Evolutionary conservation across 2,113 vertebrate genomes (phyloP).

Genomic region (Myiagra hebetior): DNA sequence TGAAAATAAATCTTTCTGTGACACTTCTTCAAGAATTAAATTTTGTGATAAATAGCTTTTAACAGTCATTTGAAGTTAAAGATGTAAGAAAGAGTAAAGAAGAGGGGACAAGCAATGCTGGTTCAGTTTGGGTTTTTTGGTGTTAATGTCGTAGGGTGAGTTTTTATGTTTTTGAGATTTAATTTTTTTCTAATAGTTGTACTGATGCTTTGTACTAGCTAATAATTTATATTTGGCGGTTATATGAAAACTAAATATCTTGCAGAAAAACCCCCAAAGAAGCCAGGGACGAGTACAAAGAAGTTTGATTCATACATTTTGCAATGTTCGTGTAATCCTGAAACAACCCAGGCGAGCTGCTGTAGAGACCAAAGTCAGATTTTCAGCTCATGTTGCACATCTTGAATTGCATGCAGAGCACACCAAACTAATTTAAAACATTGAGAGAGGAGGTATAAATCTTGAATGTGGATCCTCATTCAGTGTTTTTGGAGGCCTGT

Average conservation of each 20-base stretch:
- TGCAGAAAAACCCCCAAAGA: background rate
- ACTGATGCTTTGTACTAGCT: background rate
- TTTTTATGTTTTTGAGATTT: background rate
- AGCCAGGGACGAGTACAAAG: background rate
- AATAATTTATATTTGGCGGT: background rate
- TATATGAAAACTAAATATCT: background rate
- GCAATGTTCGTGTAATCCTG: background rate
- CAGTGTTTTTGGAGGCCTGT: background rate
- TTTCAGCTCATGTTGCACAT: background rate
- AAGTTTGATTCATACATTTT: background rate
- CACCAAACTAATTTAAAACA: background rate
- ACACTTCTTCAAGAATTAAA: background rate
- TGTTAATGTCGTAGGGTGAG: background rate
- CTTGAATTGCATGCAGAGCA: fast-evolving
- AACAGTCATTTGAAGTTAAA: background rate
- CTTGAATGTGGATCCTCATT: background rate
- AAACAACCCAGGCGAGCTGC: background rate
- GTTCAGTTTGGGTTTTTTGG: background rate
- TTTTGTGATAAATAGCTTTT: background rate
- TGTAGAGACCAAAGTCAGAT: background rate
- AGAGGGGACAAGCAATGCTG: background rate
- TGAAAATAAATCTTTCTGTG: background rate
- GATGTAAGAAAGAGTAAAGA: background rate
- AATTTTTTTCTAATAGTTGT: background rate
- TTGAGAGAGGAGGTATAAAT: background rate